Evolutionary conservation across 2,797 vertebrate species (phyloP), one percentile per base, ranked within the genome.

Genomic region (Malurus splendens): DNA sequence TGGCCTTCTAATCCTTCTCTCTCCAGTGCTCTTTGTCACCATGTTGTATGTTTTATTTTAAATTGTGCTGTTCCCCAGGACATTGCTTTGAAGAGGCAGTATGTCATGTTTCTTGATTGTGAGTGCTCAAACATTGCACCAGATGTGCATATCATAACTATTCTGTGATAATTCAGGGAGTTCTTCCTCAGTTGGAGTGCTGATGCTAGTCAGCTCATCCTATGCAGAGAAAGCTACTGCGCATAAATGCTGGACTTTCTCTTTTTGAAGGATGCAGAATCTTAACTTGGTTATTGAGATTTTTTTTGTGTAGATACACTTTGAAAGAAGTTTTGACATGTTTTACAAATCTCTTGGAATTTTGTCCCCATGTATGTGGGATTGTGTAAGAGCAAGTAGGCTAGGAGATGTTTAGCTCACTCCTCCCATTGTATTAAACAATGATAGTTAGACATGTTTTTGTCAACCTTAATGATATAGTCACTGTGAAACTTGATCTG

Each of bases 121-220:
- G 18, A 62, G 23, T 22, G 18, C 55, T 86, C 42, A 39, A 41
- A 44, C 20, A 22, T 52, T 0, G 0, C 7, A 54, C 28, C 9
- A 25, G 6, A 66, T 84, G 38, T 0, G 5, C 20, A 27, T 57
- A 65, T 64, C 7, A 4, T 28, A 67, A 12, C 30, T 78, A 1
- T 42, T 47, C 48, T 48, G 3, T 71, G 38, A 50, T 64, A 41
- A 14, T 25, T 75, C 57, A 39, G 67, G 12, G 42, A 48, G 30
- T 80, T 74, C 18, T 80, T 51, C 25, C 27, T 74, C 18, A 28
- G 16, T 18, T 64, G 18, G 22, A 70, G 3, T 64, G 10, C 32
- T 74, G 50, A 12, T 51, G 18, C 50, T 42, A 22, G 45, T 83
- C 39, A 45, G 22, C 4, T 1, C 18, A 8, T 54, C 33, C 23